These are phyloP conservation scores for Gyrodactylus salaris DNA, from an alignment of 1,140 invertebrate species.

Conservation along the genomic window DNA sequence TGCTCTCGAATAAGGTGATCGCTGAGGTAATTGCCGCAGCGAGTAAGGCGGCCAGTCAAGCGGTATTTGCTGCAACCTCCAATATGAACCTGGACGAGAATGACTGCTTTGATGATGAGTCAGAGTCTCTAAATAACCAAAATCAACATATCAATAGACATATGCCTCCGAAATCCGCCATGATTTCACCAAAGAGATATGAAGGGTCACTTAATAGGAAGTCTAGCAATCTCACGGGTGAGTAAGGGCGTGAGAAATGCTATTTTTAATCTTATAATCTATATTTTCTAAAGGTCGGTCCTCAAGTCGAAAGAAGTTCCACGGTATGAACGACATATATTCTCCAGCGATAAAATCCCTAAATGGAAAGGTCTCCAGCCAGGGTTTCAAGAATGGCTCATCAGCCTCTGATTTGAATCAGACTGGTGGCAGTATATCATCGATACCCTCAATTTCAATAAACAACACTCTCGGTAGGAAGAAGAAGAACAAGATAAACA, in stretches of 20 bases:
- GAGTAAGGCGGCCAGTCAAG: neutral
- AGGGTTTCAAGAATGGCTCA: neutral
- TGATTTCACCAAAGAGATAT: neutral
- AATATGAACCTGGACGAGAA: neutral
- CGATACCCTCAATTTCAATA: neutral
- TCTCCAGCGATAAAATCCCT: too few relatives aligned
- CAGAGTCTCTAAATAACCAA: neutral
- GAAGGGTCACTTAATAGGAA: neutral
- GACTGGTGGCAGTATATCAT: neutral
- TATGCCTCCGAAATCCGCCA: neutral
- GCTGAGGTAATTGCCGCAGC: neutral
- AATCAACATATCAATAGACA: neutral
- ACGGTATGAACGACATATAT: too few relatives aligned
- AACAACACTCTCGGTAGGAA: neutral
- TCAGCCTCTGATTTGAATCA: neutral
- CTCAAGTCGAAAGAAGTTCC: too few relatives aligned
- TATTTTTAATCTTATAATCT: too few relatives aligned
- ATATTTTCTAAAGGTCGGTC: too few relatives aligned
- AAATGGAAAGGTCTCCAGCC: neutral
- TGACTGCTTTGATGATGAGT: neutral
- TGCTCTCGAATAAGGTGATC: neutral
- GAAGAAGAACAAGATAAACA: neutral
- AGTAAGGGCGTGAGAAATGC: too few relatives aligned
- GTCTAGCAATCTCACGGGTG: neutral
- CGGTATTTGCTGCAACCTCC: neutral